Base-by-base conservation (phyloP, 2,797 vertebrate species). In the Cephalopachus bancanus region DNA sequence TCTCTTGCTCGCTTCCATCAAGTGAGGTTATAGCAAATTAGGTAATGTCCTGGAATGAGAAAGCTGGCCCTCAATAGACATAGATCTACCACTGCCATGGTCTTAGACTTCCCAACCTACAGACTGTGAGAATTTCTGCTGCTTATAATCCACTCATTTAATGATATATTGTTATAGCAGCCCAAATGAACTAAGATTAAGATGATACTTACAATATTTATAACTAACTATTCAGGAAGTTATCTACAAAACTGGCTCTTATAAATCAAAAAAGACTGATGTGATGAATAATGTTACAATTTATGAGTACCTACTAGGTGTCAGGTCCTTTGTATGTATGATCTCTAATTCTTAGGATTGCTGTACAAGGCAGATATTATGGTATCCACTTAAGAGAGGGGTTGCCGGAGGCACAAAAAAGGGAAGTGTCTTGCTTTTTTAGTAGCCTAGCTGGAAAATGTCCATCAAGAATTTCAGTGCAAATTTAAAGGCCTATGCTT, bases 251-350 rank as follows among this genome's bases (percentile, higher is more conserved):
- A 83, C 3, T 51, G 51, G 30, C n/a, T 59, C 85, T 93, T 89
- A 59, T 76, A 91, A 93, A 89, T 84, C 65, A 94, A 71, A 10
- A 57, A 89, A 93, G 6, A 0, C 11, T 87, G 59, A 60, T 24
- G 6, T 67, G 4, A 92, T 74, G 92, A 71, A 53, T 5, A 67
- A 26, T 53, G 10, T 67, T 44, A 37, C 24, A 44, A n/a, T 93
- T 80, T 71, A 44, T 74, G 33, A 92, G 37, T 19, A 60, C 72
- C 57, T 65, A 64, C 20, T 62, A 44, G 30, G 55, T 59, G 44
- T 44, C 30, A 14, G 24, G 0, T 5, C 10, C 15, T 57, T 79
- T 28, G 5, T 4, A 24, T 30, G 0, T 6, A 33, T 67, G 64
- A 28, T 79, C 26, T 83, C 83, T 80, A 74, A 83, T 74, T 10